Percentiles rank a stretch among this genome's conserved stretches.
Evolutionary conservation across 1,140 invertebrate genomes (phyloP).

Genomic region (Vanessa atalanta): DNA sequence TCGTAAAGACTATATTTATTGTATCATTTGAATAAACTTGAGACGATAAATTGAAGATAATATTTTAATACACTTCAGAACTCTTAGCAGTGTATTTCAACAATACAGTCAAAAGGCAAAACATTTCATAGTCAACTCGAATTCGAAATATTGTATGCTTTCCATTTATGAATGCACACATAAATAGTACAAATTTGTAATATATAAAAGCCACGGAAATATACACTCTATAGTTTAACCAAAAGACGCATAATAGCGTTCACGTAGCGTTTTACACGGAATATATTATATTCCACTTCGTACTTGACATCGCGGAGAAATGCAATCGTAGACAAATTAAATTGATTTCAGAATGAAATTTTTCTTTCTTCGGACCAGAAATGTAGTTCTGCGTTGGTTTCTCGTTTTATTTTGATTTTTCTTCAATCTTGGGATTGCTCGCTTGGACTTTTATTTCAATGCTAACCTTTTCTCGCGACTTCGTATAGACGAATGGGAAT

Average conservation of each 20-base stretch:
- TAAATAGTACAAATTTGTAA: slow-evolving; percentile 2
- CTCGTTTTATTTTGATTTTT: slow-evolving; percentile 14
- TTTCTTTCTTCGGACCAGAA: slow-evolving; percentile 11
- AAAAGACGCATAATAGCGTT: slow-evolving; percentile 5
- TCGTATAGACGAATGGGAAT: slow-evolving; percentile 2
- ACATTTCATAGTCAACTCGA: slow-evolving; percentile 5
- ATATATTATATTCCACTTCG: slow-evolving; percentile 9
- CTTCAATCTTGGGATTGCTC: slow-evolving; percentile 11
- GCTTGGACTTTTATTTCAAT: slow-evolving; percentile 11
- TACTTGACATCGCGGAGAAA: slow-evolving; percentile 14
- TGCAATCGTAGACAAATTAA: slow-evolving; percentile 16
- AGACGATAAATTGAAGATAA: neutral
- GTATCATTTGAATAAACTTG: no score
- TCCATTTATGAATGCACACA: slow-evolving; percentile 14
- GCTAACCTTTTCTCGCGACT: neutral
- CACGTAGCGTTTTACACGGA: neutral
- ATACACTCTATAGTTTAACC: neutral
- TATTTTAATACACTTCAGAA: neutral
- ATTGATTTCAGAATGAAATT: slow-evolving; percentile 18
- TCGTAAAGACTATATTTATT: no score
- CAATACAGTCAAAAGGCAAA: slow-evolving; percentile 16
- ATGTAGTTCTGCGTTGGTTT: slow-evolving; percentile 4
- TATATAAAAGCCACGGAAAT: neutral
- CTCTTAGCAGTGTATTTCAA: neutral
- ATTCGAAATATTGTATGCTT: slow-evolving; percentile 14